Evolutionary conservation across 1,140 invertebrate genomes (phyloP), one percentile per base, ranked within the genome.

Genomic region (Colletes gigas): DNA sequence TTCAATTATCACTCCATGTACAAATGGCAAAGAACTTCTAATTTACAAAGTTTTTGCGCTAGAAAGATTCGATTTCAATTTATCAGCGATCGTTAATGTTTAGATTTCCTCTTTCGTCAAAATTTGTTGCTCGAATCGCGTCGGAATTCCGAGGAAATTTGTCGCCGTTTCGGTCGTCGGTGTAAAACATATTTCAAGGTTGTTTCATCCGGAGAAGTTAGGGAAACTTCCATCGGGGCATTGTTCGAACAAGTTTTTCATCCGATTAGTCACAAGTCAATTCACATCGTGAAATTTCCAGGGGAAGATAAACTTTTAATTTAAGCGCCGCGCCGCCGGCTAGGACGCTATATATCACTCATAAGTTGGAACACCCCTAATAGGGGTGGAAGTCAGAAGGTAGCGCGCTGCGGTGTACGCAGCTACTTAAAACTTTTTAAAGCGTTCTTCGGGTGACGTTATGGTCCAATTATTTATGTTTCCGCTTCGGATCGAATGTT

Each of bases 351-450:
- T 86, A 79, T 84, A 82, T 88, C 83, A 88, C 86, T 88, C 84
- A 89, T 88, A 86, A 88, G 78, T 84, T 84, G 66, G 72, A 82
- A 68, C 70, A 65, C 39, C 65, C 17, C 14, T 79, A 79, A 72
- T 52, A 59, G 68, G n/a, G 72, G 67, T 30, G 21, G 41, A 57
- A 76, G 69, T 63, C 30, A 55, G 55, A 57, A 54, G 60, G 59
- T 55, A 67, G 50, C 39, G 69, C 55, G 71, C n/a, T 39, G 55
- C 66, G 70, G 77, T 82, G 72, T 71, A 84, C 84, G 83, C 82
- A 84, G 83, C 86, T 90, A 90, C 87, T 90, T 90, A 88, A 89
- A 90, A 91, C 82, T 88, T 90, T 89, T 86, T 87, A 90, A 76
- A 91, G 85, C 88, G 85, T 87, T 86, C 84, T 83, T 83, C 89